Base-by-base conservation (phyloP, 2,888 invertebrate genomes). In the Pollenia griseotomentosa region DNA sequence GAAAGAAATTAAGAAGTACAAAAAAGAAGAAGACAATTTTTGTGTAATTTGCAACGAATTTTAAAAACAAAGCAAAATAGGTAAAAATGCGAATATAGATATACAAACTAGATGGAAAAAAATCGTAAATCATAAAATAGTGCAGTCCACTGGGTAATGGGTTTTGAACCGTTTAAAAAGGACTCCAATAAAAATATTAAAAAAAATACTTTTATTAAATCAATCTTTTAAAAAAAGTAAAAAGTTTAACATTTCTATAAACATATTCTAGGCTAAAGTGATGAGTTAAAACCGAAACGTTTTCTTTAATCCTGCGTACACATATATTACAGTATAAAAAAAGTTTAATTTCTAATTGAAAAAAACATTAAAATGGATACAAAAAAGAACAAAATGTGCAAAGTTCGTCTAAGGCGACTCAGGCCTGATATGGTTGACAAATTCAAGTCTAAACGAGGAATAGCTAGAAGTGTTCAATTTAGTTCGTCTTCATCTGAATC, bases 401-500 rank as follows among this genome's bases (percentile, higher is more conserved):
- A 87, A 82, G 81, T 87, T 40, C 81, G 87, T 42, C 81, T 87
- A n/a, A 78, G 87, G 68, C 87, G 87, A 10, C 84, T 87, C n/a
- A 73, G 87, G 51, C 87, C 84, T 2, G 87, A 87, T 63, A 61
- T 84, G 68, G 42, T 74, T 63, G 84, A 87, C 11, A 87, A 87
- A 33, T 46, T 82, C 65, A 87, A 84, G 48, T n/a, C 51, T 12
- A 87, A 78, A 57, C 68, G 77, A 42, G 81, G 55, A 42, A 61
- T 84, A 19, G 40, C 81, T 23, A 84, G 73, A 73, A 78, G 78
- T 46, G 44, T 74, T 33, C 81, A 77, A 57, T 70, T 74, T 40
- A 83, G 80, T 71, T 87, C 88, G 33, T 88, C 88, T 2, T 78
- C 88, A 2, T 89, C 89, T 4, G 88, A 86, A 33, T 87, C 89